Evolutionary conservation across 2,113 vertebrate species (phyloP).

Genomic region (Aramus guarauna): DNA sequence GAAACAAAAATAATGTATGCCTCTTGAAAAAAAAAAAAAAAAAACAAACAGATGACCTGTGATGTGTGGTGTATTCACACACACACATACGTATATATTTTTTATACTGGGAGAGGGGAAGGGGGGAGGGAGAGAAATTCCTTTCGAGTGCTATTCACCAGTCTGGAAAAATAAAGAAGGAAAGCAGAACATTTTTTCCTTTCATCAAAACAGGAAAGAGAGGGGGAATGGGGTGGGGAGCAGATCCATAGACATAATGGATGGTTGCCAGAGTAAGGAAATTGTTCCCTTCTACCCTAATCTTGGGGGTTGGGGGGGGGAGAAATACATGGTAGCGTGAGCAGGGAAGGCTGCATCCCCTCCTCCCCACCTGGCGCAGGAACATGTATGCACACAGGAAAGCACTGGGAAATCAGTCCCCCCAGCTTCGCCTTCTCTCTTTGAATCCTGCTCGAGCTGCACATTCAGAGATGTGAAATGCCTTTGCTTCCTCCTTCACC

Average conservation of each 20-base stretch:
- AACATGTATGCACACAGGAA: not conserved
- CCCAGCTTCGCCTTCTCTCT: not conserved
- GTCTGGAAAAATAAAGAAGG: slow-evolving; percentile 84
- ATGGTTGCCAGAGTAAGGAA: slow-evolving; percentile 48
- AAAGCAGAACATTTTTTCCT: slow-evolving; percentile 79
- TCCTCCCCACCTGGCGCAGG: not conserved
- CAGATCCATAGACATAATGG: slow-evolving; percentile 51
- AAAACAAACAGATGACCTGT: slow-evolving; percentile 70
- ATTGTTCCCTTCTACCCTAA: slow-evolving; percentile 53
- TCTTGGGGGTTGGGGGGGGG: not conserved
- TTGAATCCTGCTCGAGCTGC: not conserved
- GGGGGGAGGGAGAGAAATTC: slow-evolving; percentile 64
- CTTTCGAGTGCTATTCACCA: slow-evolving; percentile 75
- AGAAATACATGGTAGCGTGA: not conserved
- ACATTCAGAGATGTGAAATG: not conserved
- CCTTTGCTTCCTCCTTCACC: not conserved
- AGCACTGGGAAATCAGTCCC: not conserved
- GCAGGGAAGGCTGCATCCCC: not conserved
- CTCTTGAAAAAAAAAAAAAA: slow-evolving; percentile 65
- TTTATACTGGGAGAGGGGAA: slow-evolving; percentile 62
- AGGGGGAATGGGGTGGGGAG: slow-evolving; percentile 46
- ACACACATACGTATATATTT: not conserved
- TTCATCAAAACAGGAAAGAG: slow-evolving; percentile 83
- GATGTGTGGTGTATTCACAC: slow-evolving; percentile 29
- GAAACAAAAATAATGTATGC: slow-evolving; percentile 65